These are phyloP conservation scores for Synanthedon tipuliformis DNA, from an alignment of 2,888 invertebrate genomes.

Conservation along the genomic window DNA sequence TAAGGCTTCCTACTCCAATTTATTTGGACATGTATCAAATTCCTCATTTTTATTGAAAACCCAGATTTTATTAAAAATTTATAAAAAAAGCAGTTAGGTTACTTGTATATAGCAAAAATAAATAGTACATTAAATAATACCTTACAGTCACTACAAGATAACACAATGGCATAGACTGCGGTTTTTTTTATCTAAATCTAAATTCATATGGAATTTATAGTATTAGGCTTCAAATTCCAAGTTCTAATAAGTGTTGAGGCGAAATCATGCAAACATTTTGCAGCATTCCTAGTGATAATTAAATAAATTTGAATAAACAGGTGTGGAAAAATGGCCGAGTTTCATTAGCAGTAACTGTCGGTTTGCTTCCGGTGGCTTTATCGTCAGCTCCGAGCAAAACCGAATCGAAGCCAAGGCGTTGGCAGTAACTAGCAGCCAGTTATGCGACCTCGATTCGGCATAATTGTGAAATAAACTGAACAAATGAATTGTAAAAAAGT, in stretches of 20 bases:
- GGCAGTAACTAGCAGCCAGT: conserved; percentile 4
- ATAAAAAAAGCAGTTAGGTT: no score
- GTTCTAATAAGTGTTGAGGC: no score
- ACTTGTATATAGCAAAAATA: no score
- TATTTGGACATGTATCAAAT: neutral
- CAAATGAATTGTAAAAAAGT: conserved; percentile 14
- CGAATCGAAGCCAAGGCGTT: conserved; percentile 2
- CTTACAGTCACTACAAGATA: no score
- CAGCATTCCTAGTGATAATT: neutral
- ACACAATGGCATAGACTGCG: no score
- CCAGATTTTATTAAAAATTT: no score
- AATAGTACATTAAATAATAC: no score
- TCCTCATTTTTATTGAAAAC: no score
- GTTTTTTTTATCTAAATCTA: no score
- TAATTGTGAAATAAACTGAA: conserved; percentile 13
- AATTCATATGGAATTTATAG: no score
- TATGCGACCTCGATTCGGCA: conserved; percentile 6
- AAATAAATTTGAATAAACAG: neutral
- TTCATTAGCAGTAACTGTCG: conserved; percentile 5
- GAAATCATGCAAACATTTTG: neutral
- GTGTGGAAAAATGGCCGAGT: conserved; percentile 1
- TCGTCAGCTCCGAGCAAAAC: neutral
- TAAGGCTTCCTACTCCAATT: neutral
- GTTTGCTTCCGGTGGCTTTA: conserved; percentile 4
- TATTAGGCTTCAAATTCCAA: no score